Percentiles rank a stretch among this genome's conserved stretches.
Conservation (phyloP, 2,797 vertebrate species). For the Acrossocheilus fasciatus region DNA sequence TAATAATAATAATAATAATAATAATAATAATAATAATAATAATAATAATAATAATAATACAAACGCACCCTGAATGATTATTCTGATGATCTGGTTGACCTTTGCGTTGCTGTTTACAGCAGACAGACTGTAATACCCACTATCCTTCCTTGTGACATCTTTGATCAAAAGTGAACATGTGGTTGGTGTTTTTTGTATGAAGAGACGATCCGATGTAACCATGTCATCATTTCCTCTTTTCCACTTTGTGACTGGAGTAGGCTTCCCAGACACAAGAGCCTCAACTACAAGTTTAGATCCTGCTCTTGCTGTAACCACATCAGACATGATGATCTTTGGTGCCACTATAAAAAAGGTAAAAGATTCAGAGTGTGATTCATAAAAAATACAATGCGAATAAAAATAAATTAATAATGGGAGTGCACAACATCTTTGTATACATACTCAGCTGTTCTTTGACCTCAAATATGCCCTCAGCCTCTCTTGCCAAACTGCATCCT, state of each 20-base stretch:
- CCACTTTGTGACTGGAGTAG: slow-evolving; percentile 90
- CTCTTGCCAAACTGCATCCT: slow-evolving; percentile 91
- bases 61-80: slow-evolving; percentile 92
- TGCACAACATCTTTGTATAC: slow-evolving; percentile 66
- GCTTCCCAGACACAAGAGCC: slow-evolving; percentile 93
- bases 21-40: neutral
- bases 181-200: slow-evolving; percentile 86
- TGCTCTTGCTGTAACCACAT: slow-evolving; percentile 89
- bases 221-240: slow-evolving; percentile 89
- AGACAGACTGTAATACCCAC: slow-evolving; percentile 92
- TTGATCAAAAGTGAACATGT: slow-evolving; percentile 91
- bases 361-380: neutral
- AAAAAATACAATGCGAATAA: neutral
- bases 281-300: slow-evolving; percentile 94
- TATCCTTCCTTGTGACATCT: slow-evolving; percentile 90
- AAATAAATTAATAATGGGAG: neutral
- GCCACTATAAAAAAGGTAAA: slow-evolving; percentile 81
- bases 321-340: slow-evolving; percentile 94
- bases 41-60: neutral
- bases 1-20: neutral
- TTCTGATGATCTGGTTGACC: slow-evolving; percentile 89
- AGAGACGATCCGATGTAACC: slow-evolving; percentile 90
- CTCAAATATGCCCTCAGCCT: slow-evolving; percentile 93
- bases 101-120: slow-evolving; percentile 91
- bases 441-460: slow-evolving; percentile 97